A percentile compares a stretch with the other conserved stretches of the same genome.
phyloP scores from a whole-genome alignment of 2,113 vertebrate genomes.

The Salminus brasiliensis region DNA sequence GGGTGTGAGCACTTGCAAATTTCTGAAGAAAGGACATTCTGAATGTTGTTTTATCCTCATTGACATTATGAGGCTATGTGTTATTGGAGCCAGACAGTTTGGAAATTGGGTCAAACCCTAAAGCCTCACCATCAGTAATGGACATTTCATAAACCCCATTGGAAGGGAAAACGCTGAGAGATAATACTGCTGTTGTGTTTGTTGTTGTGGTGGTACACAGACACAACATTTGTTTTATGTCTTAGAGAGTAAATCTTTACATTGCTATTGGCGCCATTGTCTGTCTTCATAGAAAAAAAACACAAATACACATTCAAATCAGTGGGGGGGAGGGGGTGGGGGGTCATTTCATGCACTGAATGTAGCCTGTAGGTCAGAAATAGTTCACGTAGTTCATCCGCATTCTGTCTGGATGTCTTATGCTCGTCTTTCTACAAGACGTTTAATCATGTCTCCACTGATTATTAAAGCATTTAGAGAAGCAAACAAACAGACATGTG shows the following conservation, averaged over 20 bases:
- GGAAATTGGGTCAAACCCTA: neutral
- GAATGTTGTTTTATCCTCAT: neutral
- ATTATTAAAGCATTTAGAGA: slow-evolving; percentile 12
- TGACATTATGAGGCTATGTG: neutral
- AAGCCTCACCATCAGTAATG: slow-evolving; percentile 4
- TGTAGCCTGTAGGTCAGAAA: neutral
- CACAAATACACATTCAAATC: slow-evolving; percentile 6
- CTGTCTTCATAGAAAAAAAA: neutral
- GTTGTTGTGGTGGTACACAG: slow-evolving; percentile 12
- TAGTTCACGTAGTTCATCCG: neutral
- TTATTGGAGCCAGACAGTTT: slow-evolving; percentile 11
- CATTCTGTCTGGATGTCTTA: neutral
- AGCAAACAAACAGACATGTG: slow-evolving; percentile 7
- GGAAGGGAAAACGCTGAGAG: neutral
- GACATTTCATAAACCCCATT: neutral
- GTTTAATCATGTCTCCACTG: slow-evolving; percentile 12
- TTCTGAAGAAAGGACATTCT: neutral
- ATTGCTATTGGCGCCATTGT: slow-evolving; percentile 11
- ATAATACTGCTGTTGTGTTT: slow-evolving; percentile 16
- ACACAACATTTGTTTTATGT: slow-evolving; percentile 15
- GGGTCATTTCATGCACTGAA: no score
- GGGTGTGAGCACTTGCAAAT: neutral
- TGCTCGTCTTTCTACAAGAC: neutral
- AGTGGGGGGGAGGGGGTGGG: no score
- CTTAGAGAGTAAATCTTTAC: neutral